Evolutionary conservation across 2,113 vertebrate genomes (phyloP), one percentile per base, ranked within the genome.

Genomic region (Nettapus auritus): DNA sequence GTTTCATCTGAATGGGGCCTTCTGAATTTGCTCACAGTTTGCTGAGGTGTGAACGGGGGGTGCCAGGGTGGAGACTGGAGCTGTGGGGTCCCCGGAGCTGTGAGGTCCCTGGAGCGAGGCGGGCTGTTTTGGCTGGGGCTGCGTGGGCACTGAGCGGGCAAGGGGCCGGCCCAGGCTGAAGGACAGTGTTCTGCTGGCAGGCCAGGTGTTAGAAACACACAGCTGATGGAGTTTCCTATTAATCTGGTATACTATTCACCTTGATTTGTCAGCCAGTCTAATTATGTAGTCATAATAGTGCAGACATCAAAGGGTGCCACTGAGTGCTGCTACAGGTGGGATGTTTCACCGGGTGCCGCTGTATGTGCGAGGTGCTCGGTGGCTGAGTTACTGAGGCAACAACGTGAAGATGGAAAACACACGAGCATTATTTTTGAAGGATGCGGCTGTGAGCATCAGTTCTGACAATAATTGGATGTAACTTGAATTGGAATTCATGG

Each of bases 151-250:
- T 19, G 9, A 12, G 22, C 55, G 26, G 8, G 5, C 34, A 44
- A 23, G 6, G 52, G 50, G 33, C 44, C 19, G 8, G 40, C 23
- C 7, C n/a, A 23, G 28, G 13, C 34, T 40, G 31, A 31, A 83
- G 68, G 21, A 29, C 42, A 29, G n/a, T 20, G 3, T 66, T 79
- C 42, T 87, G 36, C 2, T 0, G 53, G 18, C 20, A 13, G 0
- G 1, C 28, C 79, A 34, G 48, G 8, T 69, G 13, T 56, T 64
- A 40, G 67, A 46, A 71, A 90, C 55, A 15, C 33, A 31, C 38
- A 46, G 5, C 33, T 80, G 0, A 5, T 64, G 56, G 28, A 36
- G 57, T 25, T 93, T 11, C 14, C 1, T 55, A 8, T 22, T 79
- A 3, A 8, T 46, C 48, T 64, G 53, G 9, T 17, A 50, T 23